Conservation (phyloP, 2,797 vertebrate species). For the Tapera naevia region DNA sequence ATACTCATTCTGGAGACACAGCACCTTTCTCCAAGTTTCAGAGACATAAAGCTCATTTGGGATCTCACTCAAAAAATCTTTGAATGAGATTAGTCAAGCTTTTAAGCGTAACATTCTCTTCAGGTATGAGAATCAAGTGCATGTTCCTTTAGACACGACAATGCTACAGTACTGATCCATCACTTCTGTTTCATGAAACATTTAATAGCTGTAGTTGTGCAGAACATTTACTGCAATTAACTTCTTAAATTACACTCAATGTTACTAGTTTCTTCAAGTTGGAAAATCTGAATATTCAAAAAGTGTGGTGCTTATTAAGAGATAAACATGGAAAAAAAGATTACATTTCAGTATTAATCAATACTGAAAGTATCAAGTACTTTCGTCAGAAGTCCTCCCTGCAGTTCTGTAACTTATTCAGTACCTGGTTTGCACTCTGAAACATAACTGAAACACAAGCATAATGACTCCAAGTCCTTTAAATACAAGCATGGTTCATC, state of each 20-base stretch:
- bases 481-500: not conserved
- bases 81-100: not conserved
- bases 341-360: not conserved
- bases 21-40: not conserved
- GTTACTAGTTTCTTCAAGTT: not conserved
- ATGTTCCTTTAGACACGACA: not conserved
- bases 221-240: not conserved
- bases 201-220: not conserved
- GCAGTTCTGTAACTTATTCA: not conserved
- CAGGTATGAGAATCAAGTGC: not conserved
- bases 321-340: not conserved
- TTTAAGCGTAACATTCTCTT: not conserved
- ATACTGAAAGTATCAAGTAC: not conserved
- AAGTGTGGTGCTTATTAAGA: not conserved
- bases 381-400: not conserved
- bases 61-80: not conserved
- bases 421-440: not conserved
- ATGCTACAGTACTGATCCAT: not conserved
- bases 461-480: not conserved
- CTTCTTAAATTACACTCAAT: not conserved
- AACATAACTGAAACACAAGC: not conserved
- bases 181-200: not conserved
- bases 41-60: not conserved
- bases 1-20: not conserved
- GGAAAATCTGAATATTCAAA: not conserved